Evolutionary conservation across 2,797 vertebrate species (phyloP).

Genomic region (Siniperca undulata): DNA sequence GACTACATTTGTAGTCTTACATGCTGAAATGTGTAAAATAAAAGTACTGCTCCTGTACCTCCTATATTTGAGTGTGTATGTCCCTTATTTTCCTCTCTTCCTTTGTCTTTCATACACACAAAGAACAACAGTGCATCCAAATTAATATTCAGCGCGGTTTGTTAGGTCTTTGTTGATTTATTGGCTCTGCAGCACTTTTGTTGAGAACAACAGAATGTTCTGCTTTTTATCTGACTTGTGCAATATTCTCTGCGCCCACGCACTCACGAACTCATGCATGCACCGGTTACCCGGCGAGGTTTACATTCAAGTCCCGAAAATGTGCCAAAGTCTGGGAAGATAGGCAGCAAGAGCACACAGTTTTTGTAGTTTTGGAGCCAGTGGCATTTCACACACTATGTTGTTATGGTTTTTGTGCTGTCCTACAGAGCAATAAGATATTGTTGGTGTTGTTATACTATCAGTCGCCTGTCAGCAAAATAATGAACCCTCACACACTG

Average conservation of each 20-base stretch:
- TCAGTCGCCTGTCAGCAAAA: no score
- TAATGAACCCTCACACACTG: no score
- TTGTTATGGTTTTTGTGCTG: not conserved
- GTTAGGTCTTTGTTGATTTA: conserved; percentile 60
- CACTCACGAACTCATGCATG: conserved; percentile 6
- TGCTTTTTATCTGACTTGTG: conserved; percentile 61
- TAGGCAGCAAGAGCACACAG: not conserved
- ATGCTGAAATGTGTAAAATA: not conserved
- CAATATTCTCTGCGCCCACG: conserved; percentile 54
- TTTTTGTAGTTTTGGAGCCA: not conserved
- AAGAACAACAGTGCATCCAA: not conserved
- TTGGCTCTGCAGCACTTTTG: conserved; percentile 70
- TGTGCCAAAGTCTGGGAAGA: conserved; percentile 23
- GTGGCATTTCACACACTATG: not conserved
- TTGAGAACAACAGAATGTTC: conserved; percentile 49
- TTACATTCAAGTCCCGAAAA: not conserved
- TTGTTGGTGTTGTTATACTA: no score
- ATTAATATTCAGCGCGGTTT: conserved; percentile 57
- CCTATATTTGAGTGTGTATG: not conserved
- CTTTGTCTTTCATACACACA: not conserved
- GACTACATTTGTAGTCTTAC: not conserved
- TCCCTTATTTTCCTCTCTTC: not conserved
- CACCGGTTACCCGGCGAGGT: not conserved
- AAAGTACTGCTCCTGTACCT: not conserved
- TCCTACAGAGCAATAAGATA: not conserved